Evolutionary conservation across 2,888 invertebrate species (phyloP), one percentile per base, ranked within the genome.

Genomic region (Cheilosia scutellata): DNA sequence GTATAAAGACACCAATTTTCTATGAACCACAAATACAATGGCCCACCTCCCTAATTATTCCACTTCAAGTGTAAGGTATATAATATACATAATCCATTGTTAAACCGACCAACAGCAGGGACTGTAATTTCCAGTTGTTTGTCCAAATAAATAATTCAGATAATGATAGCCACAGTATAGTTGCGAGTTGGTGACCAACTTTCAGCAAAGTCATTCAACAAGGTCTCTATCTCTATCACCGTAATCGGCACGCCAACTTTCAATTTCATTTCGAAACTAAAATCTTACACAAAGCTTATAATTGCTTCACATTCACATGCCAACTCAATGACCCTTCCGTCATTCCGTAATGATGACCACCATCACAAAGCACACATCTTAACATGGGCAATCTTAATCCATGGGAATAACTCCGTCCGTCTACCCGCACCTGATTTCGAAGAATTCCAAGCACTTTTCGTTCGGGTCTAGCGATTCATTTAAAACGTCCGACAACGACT

Each of bases 391-490:
- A 4, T 44, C 53, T 33, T 57, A 82, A 76, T 76, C 82, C 82
- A 77, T 83, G 82, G 82, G 82, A 83, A 82, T 65, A 37, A 4
- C 4, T 11, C 11, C 11, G 37, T n/a, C n/a, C 37, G 13, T 63
- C n/a, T n/a, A n/a, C n/a, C 33, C 42, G 7, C 16, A 70, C 74
- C 68, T 75, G 57, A 13, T 33, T 47, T 62, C 20, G 9, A 25
- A 49, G 37, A 68, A 72, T 83, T 57, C 72, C 66, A 55, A 37
- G 16, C 63, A 44, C 44, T 68, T 44, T 70, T 49, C 33, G 65
- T 86, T 86, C 31, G n/a, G 84, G 80, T 86, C 84, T 86, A 51
- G 60, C 49, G 80, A 62, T 80, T 86, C 84, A 62, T 71, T 80
- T 63, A 57, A 72, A 51, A 58, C 70, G 63, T 60, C 76, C 71